phyloP scores from a whole-genome alignment of 2,113 vertebrate genomes.

The Periophthalmodon schlosseri region DNA sequence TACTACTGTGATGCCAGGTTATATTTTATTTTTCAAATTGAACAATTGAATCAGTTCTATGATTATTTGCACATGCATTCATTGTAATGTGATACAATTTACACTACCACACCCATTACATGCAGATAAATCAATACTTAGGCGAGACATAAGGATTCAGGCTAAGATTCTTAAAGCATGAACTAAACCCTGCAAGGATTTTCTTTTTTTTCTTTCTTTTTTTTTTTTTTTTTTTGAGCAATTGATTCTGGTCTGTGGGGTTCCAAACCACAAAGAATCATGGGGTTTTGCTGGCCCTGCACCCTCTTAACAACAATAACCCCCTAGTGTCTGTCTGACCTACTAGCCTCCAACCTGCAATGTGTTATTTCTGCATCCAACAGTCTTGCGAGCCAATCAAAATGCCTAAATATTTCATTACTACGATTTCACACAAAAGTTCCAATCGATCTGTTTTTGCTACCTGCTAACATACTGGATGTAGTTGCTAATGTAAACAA shows the following conservation, averaged over 20 bases:
- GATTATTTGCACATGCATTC: background rate
- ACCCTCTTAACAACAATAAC: conserved; percentile 1
- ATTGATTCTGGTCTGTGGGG: conserved; percentile 1
- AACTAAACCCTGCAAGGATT: background rate
- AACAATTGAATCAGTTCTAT: background rate
- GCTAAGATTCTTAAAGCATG: background rate
- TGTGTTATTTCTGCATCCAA: background rate
- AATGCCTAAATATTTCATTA: background rate
- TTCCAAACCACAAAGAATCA: background rate
- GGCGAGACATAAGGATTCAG: background rate
- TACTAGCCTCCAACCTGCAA: background rate
- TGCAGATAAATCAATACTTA: background rate
- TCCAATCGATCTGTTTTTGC: background rate
- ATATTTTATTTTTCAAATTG: background rate
- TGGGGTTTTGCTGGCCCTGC: background rate
- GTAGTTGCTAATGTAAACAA: conserved; percentile 44
- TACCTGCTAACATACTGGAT: background rate
- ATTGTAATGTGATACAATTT: background rate
- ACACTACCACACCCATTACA: background rate
- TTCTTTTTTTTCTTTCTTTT: too few species aligned
- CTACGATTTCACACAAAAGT: background rate
- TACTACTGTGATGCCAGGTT: too few species aligned
- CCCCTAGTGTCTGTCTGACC: conserved; percentile 1
- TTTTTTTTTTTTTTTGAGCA: background rate
- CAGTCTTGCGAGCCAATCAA: background rate